A percentile compares a stretch with the other conserved stretches of the same genome.
Evolutionary conservation across 2,113 vertebrate genomes (phyloP).

Genomic region (Isurus oxyrinchus): DNA sequence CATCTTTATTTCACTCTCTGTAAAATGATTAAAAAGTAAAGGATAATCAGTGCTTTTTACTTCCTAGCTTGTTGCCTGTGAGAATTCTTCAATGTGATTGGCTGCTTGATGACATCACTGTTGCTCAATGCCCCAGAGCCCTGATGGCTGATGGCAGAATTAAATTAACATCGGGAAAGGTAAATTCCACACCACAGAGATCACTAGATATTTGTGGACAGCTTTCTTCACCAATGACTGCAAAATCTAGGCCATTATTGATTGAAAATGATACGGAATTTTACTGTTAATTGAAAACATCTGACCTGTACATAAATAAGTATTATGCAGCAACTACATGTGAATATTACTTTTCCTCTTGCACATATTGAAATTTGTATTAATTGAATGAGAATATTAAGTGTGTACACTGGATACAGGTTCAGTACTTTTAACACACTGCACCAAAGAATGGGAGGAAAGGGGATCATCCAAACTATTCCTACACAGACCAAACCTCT

Average conservation of each 20-base stretch:
- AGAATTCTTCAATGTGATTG: neutral
- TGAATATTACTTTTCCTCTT: neutral
- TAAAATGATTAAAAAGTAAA: neutral
- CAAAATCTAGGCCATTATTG: neutral
- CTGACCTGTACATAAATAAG: neutral
- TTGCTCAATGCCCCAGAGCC: neutral
- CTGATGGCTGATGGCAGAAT: neutral
- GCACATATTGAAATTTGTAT: neutral
- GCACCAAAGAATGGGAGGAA: neutral
- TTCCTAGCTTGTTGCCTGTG: neutral
- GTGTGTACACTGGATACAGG: neutral
- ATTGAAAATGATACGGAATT: neutral
- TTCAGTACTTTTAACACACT: neutral
- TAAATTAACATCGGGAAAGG: neutral
- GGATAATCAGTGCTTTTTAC: neutral
- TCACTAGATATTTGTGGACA: neutral
- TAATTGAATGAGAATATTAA: neutral
- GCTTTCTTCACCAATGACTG: neutral
- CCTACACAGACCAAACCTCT: neutral
- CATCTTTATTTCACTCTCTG: neutral
- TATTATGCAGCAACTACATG: neutral
- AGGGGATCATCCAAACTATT: neutral
- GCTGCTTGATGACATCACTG: neutral
- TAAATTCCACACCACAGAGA: neutral
- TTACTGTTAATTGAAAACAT: neutral